Percentiles rank a stretch among this genome's conserved stretches.
Evolutionary conservation across 2,888 invertebrate species (phyloP).

Genomic region (Neoaliturus tenellus): DNA sequence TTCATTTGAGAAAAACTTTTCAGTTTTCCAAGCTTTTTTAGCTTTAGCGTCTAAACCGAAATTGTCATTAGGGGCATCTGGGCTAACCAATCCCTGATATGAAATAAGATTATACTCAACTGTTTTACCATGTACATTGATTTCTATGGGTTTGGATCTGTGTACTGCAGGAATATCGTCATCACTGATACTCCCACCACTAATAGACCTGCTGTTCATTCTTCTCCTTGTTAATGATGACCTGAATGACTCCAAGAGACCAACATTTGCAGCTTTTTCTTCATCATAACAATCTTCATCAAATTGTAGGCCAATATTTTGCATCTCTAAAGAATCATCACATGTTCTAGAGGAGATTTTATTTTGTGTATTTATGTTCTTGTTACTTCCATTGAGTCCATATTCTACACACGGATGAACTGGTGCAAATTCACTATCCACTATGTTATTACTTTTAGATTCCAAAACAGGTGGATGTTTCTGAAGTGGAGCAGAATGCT

Average conservation of each 20-base stretch:
- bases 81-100: background rate
- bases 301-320: background rate
- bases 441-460: background rate
- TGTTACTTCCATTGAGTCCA: background rate
- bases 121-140: conserved; percentile 1
- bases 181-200: conserved; percentile 39
- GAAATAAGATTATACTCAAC: background rate
- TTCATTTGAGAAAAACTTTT: background rate
- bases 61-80: background rate
- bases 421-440: background rate
- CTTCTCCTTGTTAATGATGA: background rate
- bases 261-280: background rate
- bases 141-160: background rate
- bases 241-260: background rate
- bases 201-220: background rate
- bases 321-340: background rate
- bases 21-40: background rate
- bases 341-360: background rate
- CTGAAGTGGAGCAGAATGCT: background rate
- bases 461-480: background rate
- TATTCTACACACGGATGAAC: background rate
- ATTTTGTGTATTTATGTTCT: background rate
- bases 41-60: background rate
- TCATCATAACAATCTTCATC: background rate
- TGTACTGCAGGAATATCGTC: conserved; percentile 32